Conservation (phyloP, 2,888 invertebrate genomes). For the Limnephilus lunatus region DNA sequence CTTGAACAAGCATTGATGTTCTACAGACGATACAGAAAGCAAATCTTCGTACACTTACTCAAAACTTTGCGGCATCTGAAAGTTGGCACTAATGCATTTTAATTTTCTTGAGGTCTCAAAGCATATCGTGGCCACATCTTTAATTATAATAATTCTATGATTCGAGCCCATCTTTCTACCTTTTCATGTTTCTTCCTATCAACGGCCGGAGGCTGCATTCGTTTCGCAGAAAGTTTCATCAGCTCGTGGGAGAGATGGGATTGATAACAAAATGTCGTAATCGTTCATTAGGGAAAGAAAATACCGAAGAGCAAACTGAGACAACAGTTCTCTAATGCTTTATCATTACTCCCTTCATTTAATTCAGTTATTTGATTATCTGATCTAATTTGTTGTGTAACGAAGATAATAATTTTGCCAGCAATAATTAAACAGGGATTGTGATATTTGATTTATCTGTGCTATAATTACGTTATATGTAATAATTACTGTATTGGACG, state of each 20-base stretch:
- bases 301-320: constrained; percentile 37
- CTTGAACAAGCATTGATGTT: not conserved
- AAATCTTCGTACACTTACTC: not conserved
- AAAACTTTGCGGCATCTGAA: not conserved
- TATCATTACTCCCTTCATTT: not conserved
- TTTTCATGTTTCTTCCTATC: not conserved
- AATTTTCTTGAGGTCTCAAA: not conserved
- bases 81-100: not conserved
- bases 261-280: constrained; percentile 61
- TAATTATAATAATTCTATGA: not conserved
- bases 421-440: not conserved
- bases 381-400: not conserved
- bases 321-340: constrained; percentile 39
- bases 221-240: constrained; percentile 46
- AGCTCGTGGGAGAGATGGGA: constrained; percentile 63
- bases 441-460: constrained; percentile 1
- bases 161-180: not conserved
- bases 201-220: not conserved
- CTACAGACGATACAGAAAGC: not conserved
- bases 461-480: not conserved
- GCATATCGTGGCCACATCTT: not conserved
- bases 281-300: constrained; percentile 60
- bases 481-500: not conserved
- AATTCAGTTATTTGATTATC: constrained; percentile 5
- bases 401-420: not conserved